These are phyloP conservation scores for Nycticryphes semicollaris DNA, from an alignment of 2,113 vertebrate species.

Conservation along the genomic window DNA sequence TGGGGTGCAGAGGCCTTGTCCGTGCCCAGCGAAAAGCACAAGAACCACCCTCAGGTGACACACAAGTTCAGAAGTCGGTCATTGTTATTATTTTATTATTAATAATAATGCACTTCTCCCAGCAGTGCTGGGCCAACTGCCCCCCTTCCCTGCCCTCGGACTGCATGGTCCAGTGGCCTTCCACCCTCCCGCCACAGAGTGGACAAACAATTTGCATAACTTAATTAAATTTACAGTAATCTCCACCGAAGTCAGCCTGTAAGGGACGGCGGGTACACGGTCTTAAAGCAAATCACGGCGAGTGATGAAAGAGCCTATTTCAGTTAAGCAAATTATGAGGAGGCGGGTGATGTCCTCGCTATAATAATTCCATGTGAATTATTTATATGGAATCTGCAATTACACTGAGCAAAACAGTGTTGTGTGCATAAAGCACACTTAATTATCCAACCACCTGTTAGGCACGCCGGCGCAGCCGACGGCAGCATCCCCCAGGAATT, in stretches of 20 bases:
- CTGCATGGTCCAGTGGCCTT: neutral
- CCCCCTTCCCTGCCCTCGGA: neutral
- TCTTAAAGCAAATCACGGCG: slow-evolving; percentile 70
- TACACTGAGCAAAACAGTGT: slow-evolving; percentile 77
- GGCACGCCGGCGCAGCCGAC: slow-evolving; percentile 44
- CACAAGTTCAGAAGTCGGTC: fast-evolving
- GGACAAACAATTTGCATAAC: slow-evolving; percentile 67
- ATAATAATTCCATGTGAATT: slow-evolving; percentile 83
- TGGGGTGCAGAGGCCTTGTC: fast-evolving
- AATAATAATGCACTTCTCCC: neutral
- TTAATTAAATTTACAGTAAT: slow-evolving; percentile 64
- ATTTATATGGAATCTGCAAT: slow-evolving; percentile 83
- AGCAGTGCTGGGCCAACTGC: neutral
- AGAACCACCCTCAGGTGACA: fast-evolving
- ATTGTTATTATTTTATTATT: fast-evolving
- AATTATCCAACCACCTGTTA: slow-evolving; percentile 82
- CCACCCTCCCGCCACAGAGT: neutral
- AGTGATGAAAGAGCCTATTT: slow-evolving; percentile 76
- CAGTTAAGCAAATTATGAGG: slow-evolving; percentile 78
- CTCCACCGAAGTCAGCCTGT: neutral
- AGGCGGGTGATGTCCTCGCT: slow-evolving; percentile 73
- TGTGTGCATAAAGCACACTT: slow-evolving; percentile 80
- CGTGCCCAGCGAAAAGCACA: fast-evolving
- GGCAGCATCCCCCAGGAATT: neutral
- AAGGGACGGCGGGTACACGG: slow-evolving; percentile 50